phyloP scores from a whole-genome alignment of 2,797 vertebrate species.

The Semaprochilodus insignis region DNA sequence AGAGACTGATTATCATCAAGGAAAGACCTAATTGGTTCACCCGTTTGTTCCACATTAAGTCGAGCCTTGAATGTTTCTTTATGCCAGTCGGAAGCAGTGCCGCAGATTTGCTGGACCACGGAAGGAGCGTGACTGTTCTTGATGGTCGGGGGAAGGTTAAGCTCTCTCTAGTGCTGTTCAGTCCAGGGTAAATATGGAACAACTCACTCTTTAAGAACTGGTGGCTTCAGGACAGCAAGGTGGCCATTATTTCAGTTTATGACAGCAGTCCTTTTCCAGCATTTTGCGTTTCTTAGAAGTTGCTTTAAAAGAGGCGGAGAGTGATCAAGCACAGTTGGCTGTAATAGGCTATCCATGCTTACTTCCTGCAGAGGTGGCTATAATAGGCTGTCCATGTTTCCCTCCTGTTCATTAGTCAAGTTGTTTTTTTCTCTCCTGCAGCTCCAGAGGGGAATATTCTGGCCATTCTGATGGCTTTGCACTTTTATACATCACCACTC shows the following conservation, averaged over 20 bases:
- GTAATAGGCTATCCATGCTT: slow-evolving; percentile 34
- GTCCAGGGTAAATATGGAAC: slow-evolving; percentile 22
- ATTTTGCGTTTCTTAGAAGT: slow-evolving; percentile 23
- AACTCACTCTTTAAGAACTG: neutral
- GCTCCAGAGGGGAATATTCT: slow-evolving; percentile 40
- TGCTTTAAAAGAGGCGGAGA: slow-evolving; percentile 33
- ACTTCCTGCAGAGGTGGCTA: slow-evolving; percentile 29
- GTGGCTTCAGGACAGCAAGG: slow-evolving; percentile 1
- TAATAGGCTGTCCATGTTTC: slow-evolving; percentile 29
- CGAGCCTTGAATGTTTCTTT: neutral
- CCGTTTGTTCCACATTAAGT: slow-evolving; percentile 16
- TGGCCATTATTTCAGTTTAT: slow-evolving; percentile 5
- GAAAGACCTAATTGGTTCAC: neutral
- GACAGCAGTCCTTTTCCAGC: slow-evolving; percentile 14
- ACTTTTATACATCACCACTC: slow-evolving; percentile 33
- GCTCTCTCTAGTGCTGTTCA: neutral
- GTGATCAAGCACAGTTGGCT: slow-evolving; percentile 23
- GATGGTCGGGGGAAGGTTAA: neutral
- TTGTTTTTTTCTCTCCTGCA: slow-evolving; percentile 20
- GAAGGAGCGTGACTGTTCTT: neutral
- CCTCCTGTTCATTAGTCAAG: slow-evolving; percentile 45
- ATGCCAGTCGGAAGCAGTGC: neutral
- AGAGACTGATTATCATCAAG: slow-evolving; percentile 24
- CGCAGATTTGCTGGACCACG: neutral
- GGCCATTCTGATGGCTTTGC: slow-evolving; percentile 15